Evolutionary conservation across 1,140 invertebrate species (phyloP).

Genomic region (Drosophila ficusphila): DNA sequence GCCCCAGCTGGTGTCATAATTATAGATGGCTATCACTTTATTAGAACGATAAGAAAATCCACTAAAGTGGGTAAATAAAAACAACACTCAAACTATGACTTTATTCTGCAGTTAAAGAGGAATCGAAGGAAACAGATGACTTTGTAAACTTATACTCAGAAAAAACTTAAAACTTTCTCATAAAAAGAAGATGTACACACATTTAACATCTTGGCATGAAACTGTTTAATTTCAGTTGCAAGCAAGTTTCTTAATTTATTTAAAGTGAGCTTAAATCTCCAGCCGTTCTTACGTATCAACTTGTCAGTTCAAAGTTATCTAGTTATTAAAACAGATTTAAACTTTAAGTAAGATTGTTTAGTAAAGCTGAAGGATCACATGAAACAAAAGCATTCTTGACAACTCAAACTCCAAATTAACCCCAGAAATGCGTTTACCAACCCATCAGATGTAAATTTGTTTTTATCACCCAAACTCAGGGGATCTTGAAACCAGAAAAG

Average conservation of each 20-base stretch:
- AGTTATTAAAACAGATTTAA: background rate
- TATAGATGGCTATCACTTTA: slow-evolving; percentile 50
- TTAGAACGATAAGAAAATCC: slow-evolving; percentile 21
- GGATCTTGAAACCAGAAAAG: background rate
- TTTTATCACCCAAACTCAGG: background rate
- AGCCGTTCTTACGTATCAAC: no score
- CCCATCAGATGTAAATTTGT: slow-evolving; percentile 20
- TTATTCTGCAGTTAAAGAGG: background rate
- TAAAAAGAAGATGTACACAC: no score
- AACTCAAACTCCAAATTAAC: slow-evolving; percentile 10
- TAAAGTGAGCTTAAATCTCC: no score
- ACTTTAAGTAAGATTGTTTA: background rate
- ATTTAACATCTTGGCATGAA: no score
- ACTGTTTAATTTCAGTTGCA: no score
- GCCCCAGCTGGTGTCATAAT: slow-evolving; percentile 46
- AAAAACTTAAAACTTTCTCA: no score
- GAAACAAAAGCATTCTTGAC: background rate
- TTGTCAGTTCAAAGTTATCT: background rate
- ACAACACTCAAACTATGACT: background rate
- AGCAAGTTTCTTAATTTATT: no score
- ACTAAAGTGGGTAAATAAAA: slow-evolving; percentile 3
- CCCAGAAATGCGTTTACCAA: background rate
- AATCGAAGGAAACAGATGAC: background rate
- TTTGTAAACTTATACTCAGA: no score
- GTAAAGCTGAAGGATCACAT: background rate